Evolutionary conservation across 2,113 vertebrate species (phyloP).

Genomic region (Odontesthes bonariensis): DNA sequence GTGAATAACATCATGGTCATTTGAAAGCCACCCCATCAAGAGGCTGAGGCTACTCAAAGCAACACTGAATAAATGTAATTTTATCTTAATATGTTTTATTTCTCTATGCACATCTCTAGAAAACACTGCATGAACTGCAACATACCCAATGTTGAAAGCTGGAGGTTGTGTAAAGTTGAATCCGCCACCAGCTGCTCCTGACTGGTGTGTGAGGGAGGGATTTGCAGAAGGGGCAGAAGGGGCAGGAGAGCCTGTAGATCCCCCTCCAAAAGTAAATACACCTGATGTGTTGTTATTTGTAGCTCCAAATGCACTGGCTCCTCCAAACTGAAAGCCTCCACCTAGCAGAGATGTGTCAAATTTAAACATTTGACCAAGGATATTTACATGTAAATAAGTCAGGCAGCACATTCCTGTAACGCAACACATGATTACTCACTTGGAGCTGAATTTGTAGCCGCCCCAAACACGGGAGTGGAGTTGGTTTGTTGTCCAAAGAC

Average conservation of each 20-base stretch:
- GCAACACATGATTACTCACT: conserved; percentile 76
- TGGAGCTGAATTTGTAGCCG: conserved; percentile 76
- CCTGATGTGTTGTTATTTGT: conserved; percentile 63
- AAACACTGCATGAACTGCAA: conserved; percentile 1
- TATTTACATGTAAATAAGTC: background rate
- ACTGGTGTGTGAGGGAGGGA: conserved; percentile 80
- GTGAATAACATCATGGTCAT: too few species aligned
- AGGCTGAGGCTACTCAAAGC: too few species aligned
- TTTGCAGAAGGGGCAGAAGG: conserved; percentile 62
- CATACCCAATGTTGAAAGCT: conserved; percentile 90
- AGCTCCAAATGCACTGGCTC: conserved; percentile 84
- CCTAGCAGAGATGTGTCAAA: conserved; percentile 59
- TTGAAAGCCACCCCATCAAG: too few species aligned
- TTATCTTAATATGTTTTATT: too few species aligned
- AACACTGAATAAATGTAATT: too few species aligned
- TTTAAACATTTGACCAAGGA: background rate
- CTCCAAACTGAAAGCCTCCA: conserved; percentile 90
- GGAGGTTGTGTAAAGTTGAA: conserved; percentile 85
- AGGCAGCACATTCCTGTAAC: background rate
- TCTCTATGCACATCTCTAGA: background rate
- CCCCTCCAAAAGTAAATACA: conserved; percentile 90
- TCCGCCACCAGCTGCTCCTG: conserved; percentile 79
- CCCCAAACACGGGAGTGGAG: conserved; percentile 86
- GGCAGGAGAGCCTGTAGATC: conserved; percentile 64
- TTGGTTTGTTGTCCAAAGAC: conserved; percentile 88